These are phyloP conservation scores for Nannospalax galili DNA, from an alignment of 2,113 vertebrate species.

Conservation along the genomic window DNA sequence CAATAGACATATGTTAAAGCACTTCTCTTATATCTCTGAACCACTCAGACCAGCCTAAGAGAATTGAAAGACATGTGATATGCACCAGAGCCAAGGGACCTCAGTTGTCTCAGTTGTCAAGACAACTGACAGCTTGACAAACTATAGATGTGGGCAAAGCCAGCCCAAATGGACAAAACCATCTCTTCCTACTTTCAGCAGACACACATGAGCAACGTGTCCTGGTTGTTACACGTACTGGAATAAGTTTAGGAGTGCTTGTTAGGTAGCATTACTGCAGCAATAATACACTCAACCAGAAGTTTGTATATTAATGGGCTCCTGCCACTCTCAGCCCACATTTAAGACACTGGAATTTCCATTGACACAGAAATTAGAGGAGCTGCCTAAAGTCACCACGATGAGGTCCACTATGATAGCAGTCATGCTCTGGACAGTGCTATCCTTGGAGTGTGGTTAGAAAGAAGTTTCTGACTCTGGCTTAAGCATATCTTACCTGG, in stretches of 20 bases:
- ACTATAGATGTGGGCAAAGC: background rate
- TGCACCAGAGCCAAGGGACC: background rate
- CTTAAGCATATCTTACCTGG: background rate
- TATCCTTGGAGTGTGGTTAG: background rate
- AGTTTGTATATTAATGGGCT: background rate
- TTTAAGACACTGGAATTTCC: conserved; percentile 25
- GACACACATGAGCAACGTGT: background rate
- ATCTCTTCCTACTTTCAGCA: background rate
- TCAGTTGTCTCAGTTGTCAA: background rate
- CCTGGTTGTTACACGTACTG: background rate
- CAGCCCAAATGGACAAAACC: background rate
- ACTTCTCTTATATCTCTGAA: background rate
- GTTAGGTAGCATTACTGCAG: background rate
- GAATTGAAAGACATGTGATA: background rate
- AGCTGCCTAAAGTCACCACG: background rate
- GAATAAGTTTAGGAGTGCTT: background rate
- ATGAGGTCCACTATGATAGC: background rate
- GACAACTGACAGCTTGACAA: background rate
- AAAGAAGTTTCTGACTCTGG: conserved; percentile 24
- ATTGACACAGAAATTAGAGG: background rate
- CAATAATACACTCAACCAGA: background rate
- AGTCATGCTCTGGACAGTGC: background rate
- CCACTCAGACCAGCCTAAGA: background rate
- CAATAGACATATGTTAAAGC: background rate
- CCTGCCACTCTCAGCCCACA: background rate